Conservation (phyloP, 1,140 invertebrate species). For the Gryon sp. region DNA sequence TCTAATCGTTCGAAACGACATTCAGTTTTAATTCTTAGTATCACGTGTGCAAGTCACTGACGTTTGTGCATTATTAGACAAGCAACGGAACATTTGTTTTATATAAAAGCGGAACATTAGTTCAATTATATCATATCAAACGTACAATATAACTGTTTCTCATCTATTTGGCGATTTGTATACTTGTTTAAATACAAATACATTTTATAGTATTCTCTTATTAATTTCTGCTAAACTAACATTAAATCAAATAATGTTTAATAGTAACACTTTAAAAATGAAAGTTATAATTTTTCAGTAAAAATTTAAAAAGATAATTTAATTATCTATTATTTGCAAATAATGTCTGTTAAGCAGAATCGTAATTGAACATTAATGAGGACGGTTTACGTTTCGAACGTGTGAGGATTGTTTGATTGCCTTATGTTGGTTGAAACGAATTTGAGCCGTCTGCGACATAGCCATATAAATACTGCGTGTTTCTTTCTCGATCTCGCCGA, state of each 20-base stretch:
- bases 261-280: no score
- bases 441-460: slow-evolving; percentile 54
- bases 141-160: slow-evolving; percentile 29
- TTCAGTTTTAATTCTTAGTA: slow-evolving; percentile 27
- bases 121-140: slow-evolving; percentile 27
- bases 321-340: background rate
- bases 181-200: background rate
- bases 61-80: slow-evolving; percentile 22
- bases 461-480: slow-evolving; percentile 54
- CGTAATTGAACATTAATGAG: slow-evolving; percentile 4
- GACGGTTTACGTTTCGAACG: slow-evolving; percentile 25
- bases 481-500: slow-evolving; percentile 31
- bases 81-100: slow-evolving; percentile 36
- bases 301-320: background rate
- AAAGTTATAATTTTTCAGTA: no score
- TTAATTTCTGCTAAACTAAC: background rate
- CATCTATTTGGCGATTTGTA: slow-evolving; percentile 2
- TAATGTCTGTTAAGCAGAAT: background rate
- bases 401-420: slow-evolving; percentile 36
- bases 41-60: slow-evolving; percentile 32
- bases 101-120: slow-evolving; percentile 16
- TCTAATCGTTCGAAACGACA: slow-evolving; percentile 31
- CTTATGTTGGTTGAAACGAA: slow-evolving; percentile 32
- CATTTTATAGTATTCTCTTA: background rate
- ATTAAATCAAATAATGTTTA: background rate